These are phyloP conservation scores for Vulpes ferrilata DNA, from an alignment of 2,113 vertebrate genomes.

Conservation along the genomic window DNA sequence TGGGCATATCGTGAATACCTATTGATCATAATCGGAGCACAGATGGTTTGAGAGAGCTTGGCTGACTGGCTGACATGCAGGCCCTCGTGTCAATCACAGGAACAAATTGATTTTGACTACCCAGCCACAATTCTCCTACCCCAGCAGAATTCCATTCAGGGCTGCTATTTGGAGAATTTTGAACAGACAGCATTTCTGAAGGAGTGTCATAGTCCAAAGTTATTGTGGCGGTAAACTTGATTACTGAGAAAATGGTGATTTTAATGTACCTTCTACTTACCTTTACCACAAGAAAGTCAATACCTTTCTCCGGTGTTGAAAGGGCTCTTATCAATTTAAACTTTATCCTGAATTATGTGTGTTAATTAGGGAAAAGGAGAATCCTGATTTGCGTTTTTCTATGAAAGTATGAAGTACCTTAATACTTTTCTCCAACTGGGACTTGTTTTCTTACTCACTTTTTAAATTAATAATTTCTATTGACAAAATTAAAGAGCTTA, in stretches of 20 bases:
- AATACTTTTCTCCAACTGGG: slow-evolving; percentile 64
- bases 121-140: slow-evolving; percentile 61
- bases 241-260: slow-evolving; percentile 73
- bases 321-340: slow-evolving; percentile 62
- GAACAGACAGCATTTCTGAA: slow-evolving; percentile 79
- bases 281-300: slow-evolving; percentile 63
- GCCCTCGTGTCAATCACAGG: slow-evolving; percentile 75
- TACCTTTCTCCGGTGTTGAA: slow-evolving; percentile 44
- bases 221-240: slow-evolving; percentile 74
- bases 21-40: slow-evolving; percentile 84
- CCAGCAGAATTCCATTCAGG: slow-evolving; percentile 72
- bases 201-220: slow-evolving; percentile 75
- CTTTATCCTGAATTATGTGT: slow-evolving; percentile 67
- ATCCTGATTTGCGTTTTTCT: slow-evolving; percentile 74
- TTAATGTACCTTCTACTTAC: slow-evolving; percentile 73
- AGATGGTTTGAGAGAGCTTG: slow-evolving; percentile 69
- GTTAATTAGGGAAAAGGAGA: slow-evolving; percentile 63
- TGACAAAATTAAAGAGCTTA: slow-evolving; percentile 61
- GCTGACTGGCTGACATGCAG: slow-evolving; percentile 63
- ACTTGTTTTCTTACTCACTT: slow-evolving; percentile 75
- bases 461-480: slow-evolving; percentile 71
- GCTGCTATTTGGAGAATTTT: slow-evolving; percentile 77
- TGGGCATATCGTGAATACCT: slow-evolving; percentile 70
- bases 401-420: slow-evolving; percentile 45
- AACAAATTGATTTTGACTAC: slow-evolving; percentile 73